Evolutionary conservation across 2,113 vertebrate genomes (phyloP).

Genomic region (Prionailurus viverrinus): DNA sequence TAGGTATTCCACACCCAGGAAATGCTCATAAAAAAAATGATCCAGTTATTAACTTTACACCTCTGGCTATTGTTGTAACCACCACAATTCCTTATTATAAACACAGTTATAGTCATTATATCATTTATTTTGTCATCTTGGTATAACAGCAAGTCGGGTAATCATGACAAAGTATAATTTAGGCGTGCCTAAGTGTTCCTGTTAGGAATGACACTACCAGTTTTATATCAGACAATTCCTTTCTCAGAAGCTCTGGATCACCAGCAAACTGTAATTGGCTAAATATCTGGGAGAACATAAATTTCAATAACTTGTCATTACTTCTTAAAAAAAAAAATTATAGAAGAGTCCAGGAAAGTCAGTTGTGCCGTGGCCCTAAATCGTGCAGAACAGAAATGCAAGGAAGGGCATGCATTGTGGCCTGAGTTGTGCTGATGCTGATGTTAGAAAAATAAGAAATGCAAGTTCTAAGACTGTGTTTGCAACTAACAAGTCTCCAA

Average conservation of each 20-base stretch:
- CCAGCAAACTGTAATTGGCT: not conserved
- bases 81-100: slow-evolving; percentile 14
- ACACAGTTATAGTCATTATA: not conserved
- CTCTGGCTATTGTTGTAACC: not conserved
- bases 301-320: not conserved
- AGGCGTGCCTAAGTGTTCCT: not conserved
- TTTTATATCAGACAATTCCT: not conserved
- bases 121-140: slow-evolving; percentile 13
- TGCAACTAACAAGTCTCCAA: not conserved
- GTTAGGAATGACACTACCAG: not conserved
- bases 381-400: not conserved
- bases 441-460: not conserved
- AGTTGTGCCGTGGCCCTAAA: not conserved
- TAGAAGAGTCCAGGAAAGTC: not conserved
- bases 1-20: slow-evolving; percentile 64
- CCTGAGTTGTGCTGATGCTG: not conserved
- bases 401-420: rapidly evolving
- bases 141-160: not conserved
- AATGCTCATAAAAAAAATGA: slow-evolving; percentile 73
- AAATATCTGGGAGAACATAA: not conserved
- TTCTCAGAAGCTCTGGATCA: not conserved
- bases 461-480: not conserved
- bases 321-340: not conserved
- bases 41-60: slow-evolving; percentile 54
- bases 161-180: not conserved